Evolutionary conservation across 2,113 vertebrate genomes (phyloP).

Genomic region (Apus apus): DNA sequence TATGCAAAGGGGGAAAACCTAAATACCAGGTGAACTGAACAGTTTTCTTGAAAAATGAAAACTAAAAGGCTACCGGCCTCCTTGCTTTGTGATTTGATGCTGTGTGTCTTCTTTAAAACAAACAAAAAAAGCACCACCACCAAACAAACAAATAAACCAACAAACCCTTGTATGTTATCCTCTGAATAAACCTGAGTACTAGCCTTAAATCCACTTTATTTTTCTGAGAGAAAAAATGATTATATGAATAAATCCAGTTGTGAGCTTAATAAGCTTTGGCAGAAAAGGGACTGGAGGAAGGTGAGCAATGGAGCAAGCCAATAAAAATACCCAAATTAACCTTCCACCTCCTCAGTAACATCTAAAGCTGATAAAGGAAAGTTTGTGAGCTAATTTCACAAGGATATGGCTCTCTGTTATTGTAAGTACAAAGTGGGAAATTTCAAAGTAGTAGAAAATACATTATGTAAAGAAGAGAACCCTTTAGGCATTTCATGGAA

Average conservation of each 20-base stretch:
- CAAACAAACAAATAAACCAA: too few relatives aligned
- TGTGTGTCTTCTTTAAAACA: neutral
- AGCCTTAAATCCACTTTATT: constrained; percentile 7
- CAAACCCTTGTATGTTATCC: neutral
- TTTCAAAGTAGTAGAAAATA: neutral
- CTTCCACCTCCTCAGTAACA: neutral
- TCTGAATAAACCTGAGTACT: neutral
- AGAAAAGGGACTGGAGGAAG: neutral
- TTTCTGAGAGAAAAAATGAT: constrained; percentile 15
- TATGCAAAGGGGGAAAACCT: neutral
- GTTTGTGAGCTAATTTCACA: neutral
- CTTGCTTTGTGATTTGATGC: constrained; percentile 52
- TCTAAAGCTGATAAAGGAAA: neutral
- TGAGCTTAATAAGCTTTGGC: constrained; percentile 18
- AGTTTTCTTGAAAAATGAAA: constrained; percentile 13
- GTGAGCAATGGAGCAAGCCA: neutral
- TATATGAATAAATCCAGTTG: constrained; percentile 12
- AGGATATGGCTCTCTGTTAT: neutral
- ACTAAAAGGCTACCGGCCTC: neutral
- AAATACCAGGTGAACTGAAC: neutral
- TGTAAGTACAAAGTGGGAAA: neutral
- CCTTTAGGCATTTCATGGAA: neutral
- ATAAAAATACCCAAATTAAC: constrained; percentile 35
- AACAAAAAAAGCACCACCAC: too few relatives aligned
- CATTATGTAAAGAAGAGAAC: neutral